Base-by-base conservation (phyloP, 1,140 invertebrate species). In the Caenorhabditis remanei region DNA sequence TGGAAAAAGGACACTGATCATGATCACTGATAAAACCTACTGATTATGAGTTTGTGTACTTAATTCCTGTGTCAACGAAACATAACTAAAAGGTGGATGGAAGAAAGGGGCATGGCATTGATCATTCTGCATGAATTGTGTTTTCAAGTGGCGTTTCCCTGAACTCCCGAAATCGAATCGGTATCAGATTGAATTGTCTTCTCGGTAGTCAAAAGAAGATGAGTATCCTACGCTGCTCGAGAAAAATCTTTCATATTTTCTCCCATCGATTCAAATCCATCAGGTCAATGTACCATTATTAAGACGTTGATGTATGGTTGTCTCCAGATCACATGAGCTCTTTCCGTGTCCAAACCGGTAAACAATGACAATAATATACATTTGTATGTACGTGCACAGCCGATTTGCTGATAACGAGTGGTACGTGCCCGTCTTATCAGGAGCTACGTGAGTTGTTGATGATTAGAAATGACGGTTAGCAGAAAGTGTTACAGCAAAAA, bases 291-390 rank as follows among this genome's bases (percentile, higher is more conserved):
- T 4, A n/a, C 11, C 55, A 58, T 19, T 58, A 63, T 63, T 40
- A n/a, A 32, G 61, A 43, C 65, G 41, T 9, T 71, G 65, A 71
- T 71, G 65, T 71, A 71, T 71, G 65, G 65, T 71, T 46, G 65
- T 71, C 21, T 71, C 40, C 6, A 1, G 2, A 43, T 71, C 65
- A 71, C 65, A 71, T 71, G 65, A 71, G 65, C 65, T 71, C 61
- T 14, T 7, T 58, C 32, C 50, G 50, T 14, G 50, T 16, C 50
- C 50, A 65, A 40, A 21, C 13, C 61, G 19, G 65, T 71, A 16
- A 46, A 71, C 24, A 43, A 19, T 43, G 40, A 71, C 41, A 19
- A 19, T 43, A 19, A 43, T 71, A 2, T 32, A n/a, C n/a, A 32
- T 32, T 32, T 32, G 32, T 71, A 14, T 43, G 40, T 71, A 71